Base-by-base conservation (phyloP, 2,888 invertebrate genomes). In the Pristionchus exspectatus region DNA sequence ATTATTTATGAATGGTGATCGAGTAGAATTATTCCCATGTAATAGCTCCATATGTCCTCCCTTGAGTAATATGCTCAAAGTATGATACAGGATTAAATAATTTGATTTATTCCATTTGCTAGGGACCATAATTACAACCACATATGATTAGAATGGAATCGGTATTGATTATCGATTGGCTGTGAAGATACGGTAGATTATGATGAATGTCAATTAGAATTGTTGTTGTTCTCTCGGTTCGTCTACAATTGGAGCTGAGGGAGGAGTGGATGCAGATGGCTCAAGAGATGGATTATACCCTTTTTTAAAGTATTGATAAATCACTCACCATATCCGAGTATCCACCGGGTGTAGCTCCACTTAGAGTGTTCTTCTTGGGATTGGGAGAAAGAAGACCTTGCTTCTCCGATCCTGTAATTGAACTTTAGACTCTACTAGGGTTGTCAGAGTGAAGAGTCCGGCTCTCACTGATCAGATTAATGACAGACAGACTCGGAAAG, bases 361-460 rank as follows among this genome's bases (percentile, higher is more conserved):
- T 74, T n/a, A n/a, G n/a, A n/a, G n/a, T n/a, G n/a, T n/a, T n/a
- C 38, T 74, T 74, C 74, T 74, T 74, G 38, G 74, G 74, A 18
- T 81, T 81, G 9, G 50, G 10, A 2, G 50, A 50, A 9, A 81
- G 50, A 2, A 81, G 81, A 50, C 81, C 81, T 50, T 81, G 81
- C 50, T 81, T 81, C n/a, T 81, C 81, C 50, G 81, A 16, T 7
- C 81, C 81, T 81, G 14, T 38, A 74, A 74, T 38, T 33, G 44
- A 44, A 44, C 44, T 44, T 44, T 44, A 44, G 44, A 44, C 44
- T 44, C 44, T 44, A 44, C 44, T 44, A 3, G 3, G 44, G 18
- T 56, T 2, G 14, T 56, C 56, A 56, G 14, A 2, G 56, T 18
- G 56, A 18, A 56, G 18, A 56, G 56, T 56, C 14, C 14, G 2